A percentile compares a stretch with the other conserved stretches of the same genome.
These are phyloP conservation scores for Oreochromis mossambicus DNA, from an alignment of 2,797 vertebrate genomes.

Conservation along the genomic window DNA sequence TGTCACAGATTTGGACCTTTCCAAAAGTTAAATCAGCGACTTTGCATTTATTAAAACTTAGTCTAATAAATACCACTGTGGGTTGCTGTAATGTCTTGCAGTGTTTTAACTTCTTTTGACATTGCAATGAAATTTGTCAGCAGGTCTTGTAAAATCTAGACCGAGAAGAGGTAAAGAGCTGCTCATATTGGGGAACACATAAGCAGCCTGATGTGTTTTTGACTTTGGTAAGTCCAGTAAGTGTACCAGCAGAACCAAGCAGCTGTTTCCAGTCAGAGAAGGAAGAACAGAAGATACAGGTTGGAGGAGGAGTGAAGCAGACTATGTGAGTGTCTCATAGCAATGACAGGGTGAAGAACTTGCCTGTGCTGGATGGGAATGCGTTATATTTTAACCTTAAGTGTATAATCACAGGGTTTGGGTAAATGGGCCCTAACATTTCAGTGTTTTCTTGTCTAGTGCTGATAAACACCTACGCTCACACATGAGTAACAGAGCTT, in stretches of 20 bases:
- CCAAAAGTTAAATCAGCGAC: constrained; percentile 2
- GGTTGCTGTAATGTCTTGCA: not conserved
- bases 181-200: not conserved
- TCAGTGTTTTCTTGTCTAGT: constrained; percentile 70
- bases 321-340: constrained; percentile 24
- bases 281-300: not conserved
- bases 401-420: constrained; percentile 74
- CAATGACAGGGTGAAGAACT: constrained; percentile 39
- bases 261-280: not conserved
- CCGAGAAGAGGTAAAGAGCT: not conserved
- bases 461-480: constrained; percentile 69
- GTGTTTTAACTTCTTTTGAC: not conserved
- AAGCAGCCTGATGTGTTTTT: not conserved
- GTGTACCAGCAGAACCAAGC: not conserved
- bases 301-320: constrained; percentile 1
- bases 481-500: constrained; percentile 35
- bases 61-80: constrained; percentile 5
- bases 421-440: constrained; percentile 62
- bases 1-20: constrained; percentile 14
- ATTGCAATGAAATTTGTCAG: not conserved
- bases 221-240: not conserved
- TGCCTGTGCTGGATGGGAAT: constrained; percentile 70
- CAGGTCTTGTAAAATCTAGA: not conserved
- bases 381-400: constrained; percentile 71
- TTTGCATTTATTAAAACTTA: constrained; percentile 14